These are phyloP conservation scores for Monoplex corrugatus DNA, from an alignment of 2,888 invertebrate species.

Conservation along the genomic window DNA sequence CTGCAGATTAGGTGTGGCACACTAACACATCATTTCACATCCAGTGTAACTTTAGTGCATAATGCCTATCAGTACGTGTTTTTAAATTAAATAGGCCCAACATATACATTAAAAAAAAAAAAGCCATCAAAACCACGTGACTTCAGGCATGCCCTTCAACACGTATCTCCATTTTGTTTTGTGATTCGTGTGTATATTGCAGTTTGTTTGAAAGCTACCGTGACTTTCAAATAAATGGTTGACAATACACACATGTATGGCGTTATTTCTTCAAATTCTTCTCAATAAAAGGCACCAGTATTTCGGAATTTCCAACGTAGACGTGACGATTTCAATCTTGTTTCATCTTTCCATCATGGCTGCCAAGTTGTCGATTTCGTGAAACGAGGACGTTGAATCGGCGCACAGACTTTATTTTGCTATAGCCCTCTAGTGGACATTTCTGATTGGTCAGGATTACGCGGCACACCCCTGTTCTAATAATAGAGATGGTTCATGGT, in stretches of 20 bases:
- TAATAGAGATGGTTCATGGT: constrained; percentile 7
- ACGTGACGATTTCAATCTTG: background rate
- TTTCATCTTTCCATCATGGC: constrained; percentile 55
- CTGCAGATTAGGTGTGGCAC: no score
- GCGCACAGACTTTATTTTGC: constrained; percentile 34
- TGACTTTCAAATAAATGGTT: background rate
- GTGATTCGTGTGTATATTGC: background rate
- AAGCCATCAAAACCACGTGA: constrained; percentile 23
- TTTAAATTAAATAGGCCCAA: no score
- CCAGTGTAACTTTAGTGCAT: no score
- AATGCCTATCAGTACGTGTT: no score
- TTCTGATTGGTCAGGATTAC: constrained; percentile 57
- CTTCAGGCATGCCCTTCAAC: background rate
- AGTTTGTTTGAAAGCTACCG: background rate
- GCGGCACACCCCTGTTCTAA: background rate
- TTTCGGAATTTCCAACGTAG: constrained; percentile 13
- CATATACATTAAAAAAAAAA: no score
- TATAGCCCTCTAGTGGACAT: constrained; percentile 60
- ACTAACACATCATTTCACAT: no score
- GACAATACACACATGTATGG: background rate
- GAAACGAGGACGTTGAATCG: constrained; percentile 30
- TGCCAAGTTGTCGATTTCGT: constrained; percentile 53
- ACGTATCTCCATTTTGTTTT: constrained; percentile 12
- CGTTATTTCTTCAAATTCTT: background rate
- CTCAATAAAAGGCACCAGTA: background rate